Percentiles rank a stretch among this genome's conserved stretches.
These are phyloP conservation scores for Drosophila conformis DNA, from an alignment of 2,888 invertebrate species.

Conservation along the genomic window DNA sequence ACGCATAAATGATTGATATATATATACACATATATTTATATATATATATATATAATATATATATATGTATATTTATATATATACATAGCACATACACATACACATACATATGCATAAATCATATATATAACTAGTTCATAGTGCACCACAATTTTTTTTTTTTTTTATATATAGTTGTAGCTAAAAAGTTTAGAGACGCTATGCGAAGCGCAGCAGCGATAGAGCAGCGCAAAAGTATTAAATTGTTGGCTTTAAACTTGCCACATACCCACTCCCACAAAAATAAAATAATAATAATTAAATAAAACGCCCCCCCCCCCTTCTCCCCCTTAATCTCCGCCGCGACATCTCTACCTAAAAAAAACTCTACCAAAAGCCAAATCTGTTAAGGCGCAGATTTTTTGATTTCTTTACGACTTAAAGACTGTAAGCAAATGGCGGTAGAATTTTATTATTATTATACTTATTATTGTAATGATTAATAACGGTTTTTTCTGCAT, in stretches of 20 bases:
- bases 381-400: slow-evolving; percentile 50
- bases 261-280: slow-evolving; percentile 29
- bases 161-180: slow-evolving; percentile 52
- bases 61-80: slow-evolving; percentile 11
- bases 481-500: slow-evolving; percentile 38
- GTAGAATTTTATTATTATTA: slow-evolving; percentile 56
- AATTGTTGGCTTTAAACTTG: slow-evolving; percentile 64
- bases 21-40: background rate
- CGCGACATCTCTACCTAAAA: slow-evolving; percentile 50
- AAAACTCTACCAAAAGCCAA: slow-evolving; percentile 59
- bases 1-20: slow-evolving; percentile 19
- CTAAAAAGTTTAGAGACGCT: slow-evolving; percentile 73
- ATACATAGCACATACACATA: slow-evolving; percentile 29
- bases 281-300: slow-evolving; percentile 5
- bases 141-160: slow-evolving; percentile 49
- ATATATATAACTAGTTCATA: slow-evolving; percentile 21
- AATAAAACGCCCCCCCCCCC: slow-evolving; percentile 18
- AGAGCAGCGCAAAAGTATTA: slow-evolving; percentile 66
- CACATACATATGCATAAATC: slow-evolving; percentile 27
- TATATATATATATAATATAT: slow-evolving; percentile 6
- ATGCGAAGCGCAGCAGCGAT: slow-evolving; percentile 55
- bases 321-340: slow-evolving; percentile 28
- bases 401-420: slow-evolving; percentile 70
- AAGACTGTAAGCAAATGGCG: slow-evolving; percentile 79
- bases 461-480: slow-evolving; percentile 32